These are phyloP conservation scores for Vesta saturnalis DNA, from an alignment of 2,888 invertebrate genomes.

Conservation along the genomic window DNA sequence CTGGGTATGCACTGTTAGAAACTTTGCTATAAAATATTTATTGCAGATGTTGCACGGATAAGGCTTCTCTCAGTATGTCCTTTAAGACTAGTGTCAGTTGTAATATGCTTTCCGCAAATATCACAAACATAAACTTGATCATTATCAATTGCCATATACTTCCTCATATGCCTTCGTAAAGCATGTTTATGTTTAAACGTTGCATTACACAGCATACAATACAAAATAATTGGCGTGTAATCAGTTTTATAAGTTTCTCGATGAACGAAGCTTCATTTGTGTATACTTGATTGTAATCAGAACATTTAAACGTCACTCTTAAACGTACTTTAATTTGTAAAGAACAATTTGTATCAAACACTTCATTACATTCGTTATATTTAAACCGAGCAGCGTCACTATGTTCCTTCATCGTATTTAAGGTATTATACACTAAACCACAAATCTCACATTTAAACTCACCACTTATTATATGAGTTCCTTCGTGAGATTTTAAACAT, in stretches of 20 bases:
- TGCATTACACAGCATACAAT: too few relatives aligned
- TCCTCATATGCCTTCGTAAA: neutral
- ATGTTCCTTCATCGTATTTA: neutral
- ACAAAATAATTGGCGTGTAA: too few relatives aligned
- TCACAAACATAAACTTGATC: slow-evolving; percentile 51
- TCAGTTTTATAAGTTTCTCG: neutral
- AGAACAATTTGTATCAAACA: neutral
- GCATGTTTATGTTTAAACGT: neutral
- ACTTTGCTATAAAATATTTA: slow-evolving; percentile 49
- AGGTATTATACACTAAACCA: neutral
- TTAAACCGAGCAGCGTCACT: neutral
- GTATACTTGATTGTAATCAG: neutral
- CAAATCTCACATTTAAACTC: slow-evolving; percentile 25
- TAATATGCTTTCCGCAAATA: slow-evolving; percentile 65
- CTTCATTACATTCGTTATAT: neutral
- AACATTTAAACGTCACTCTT: neutral
- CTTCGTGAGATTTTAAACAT: too few relatives aligned
- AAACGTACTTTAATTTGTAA: neutral
- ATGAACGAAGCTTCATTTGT: neutral
- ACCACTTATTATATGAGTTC: too few relatives aligned
- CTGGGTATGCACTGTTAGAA: too few relatives aligned
- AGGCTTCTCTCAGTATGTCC: slow-evolving; percentile 65
- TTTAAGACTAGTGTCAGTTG: slow-evolving; percentile 63
- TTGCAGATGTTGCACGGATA: slow-evolving; percentile 61
- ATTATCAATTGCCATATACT: neutral